Conservation (phyloP, 2,888 invertebrate species). For the Dinocampus coccinellae region DNA sequence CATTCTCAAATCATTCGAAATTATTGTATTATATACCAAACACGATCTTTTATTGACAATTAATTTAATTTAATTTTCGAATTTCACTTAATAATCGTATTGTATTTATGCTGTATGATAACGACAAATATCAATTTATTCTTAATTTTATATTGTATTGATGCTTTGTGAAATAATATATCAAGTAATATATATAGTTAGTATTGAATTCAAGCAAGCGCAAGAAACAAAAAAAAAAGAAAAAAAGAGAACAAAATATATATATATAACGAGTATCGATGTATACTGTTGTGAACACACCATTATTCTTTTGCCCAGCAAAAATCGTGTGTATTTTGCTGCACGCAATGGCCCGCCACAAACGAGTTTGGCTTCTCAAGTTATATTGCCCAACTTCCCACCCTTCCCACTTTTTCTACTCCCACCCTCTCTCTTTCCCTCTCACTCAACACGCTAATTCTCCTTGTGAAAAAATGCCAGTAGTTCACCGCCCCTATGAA, state of each 20-base stretch:
- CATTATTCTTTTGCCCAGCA: background rate
- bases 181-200: background rate
- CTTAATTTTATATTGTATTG: background rate
- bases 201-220: too few species aligned
- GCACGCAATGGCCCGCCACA: background rate
- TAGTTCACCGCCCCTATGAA: background rate
- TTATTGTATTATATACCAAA: slow-evolving; percentile 14
- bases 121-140: background rate
- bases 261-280: too few species aligned
- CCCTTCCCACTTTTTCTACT: too few species aligned
- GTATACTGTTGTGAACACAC: background rate
- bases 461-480: slow-evolving; percentile 15
- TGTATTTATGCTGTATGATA: too few species aligned
- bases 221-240: too few species aligned
- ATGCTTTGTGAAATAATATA: background rate
- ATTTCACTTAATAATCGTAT: background rate
- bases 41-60: slow-evolving; percentile 10
- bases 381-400: background rate
- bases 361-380: background rate
- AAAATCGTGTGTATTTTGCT: background rate
- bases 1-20: slow-evolving; percentile 30
- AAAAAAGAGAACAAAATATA: too few species aligned
- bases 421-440: background rate
- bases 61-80: slow-evolving; percentile 1
- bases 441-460: slow-evolving; percentile 17